Conservation (phyloP, 2,888 invertebrate genomes). For the Ichneumoninae sp. region DNA sequence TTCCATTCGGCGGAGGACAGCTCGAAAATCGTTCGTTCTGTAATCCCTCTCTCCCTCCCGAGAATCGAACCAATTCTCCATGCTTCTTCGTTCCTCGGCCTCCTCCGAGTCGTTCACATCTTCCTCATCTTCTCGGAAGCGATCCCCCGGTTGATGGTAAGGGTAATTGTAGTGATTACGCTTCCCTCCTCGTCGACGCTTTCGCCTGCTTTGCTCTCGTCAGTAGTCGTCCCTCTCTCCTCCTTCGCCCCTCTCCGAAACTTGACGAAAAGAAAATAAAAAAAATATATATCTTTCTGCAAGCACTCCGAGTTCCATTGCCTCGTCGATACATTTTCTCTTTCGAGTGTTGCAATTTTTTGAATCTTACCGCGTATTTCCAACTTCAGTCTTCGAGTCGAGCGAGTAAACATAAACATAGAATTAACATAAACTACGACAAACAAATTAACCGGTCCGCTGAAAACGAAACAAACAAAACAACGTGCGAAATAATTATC, state of each 20-base stretch:
- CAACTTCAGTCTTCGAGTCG: background rate
- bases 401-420: background rate
- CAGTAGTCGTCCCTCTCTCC: constrained; percentile 50
- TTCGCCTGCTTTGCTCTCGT: constrained; percentile 51
- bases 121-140: constrained; percentile 61
- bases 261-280: constrained; percentile 72
- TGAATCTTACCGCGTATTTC: too few species aligned
- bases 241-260: constrained; percentile 62
- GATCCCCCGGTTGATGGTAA: constrained; percentile 75
- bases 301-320: constrained; percentile 2
- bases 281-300: constrained; percentile 1
- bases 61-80: constrained; percentile 74
- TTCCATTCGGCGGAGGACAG: constrained; percentile 43
- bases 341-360: background rate
- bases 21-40: constrained; percentile 36
- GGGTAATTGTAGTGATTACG: constrained; percentile 82
- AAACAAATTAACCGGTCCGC: background rate
- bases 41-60: constrained; percentile 47
- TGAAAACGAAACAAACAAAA: background rate
- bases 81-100: constrained; percentile 22
- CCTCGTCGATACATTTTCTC: background rate
- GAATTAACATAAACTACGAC: background rate
- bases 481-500: background rate
- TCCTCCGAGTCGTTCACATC: constrained; percentile 6
- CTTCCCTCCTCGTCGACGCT: constrained; percentile 71